Conservation (phyloP, 2,888 invertebrate genomes). For the Athripsodes cinereus region DNA sequence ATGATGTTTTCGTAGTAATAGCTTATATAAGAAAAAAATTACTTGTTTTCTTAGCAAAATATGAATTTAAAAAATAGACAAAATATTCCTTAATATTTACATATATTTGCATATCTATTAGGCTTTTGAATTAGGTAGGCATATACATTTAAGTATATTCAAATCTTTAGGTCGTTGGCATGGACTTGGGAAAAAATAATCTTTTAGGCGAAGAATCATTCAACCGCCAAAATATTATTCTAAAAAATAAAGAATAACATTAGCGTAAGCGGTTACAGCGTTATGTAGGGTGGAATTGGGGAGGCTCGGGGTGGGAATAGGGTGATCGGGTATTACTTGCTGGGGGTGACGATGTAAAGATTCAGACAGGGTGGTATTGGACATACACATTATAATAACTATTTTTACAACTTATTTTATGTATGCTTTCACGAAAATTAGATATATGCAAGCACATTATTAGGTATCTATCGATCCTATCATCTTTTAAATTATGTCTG, state of each 20-base stretch:
- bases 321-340: not conserved
- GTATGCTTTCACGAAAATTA: no score
- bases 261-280: constrained; percentile 28
- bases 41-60: no score
- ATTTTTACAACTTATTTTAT: not conserved
- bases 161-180: not conserved
- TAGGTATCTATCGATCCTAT: no score
- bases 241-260: constrained; percentile 29
- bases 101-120: no score
- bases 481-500: no score
- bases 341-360: not conserved
- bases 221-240: constrained; percentile 29
- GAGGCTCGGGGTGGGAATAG: constrained; percentile 7
- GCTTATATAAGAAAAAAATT: no score
- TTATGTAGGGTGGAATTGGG: constrained; percentile 6
- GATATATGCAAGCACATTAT: no score
- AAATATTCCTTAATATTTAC: no score
- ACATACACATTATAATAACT: not conserved
- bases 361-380: not conserved
- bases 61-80: no score
- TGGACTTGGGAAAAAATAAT: constrained; percentile 23
- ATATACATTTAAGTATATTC: no score
- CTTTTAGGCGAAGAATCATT: constrained; percentile 28
- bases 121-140: no score
- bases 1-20: no score